A percentile compares a stretch with the other conserved stretches of the same genome.
Evolutionary conservation across 2,888 invertebrate genomes (phyloP).

Genomic region (Leucophenga maculata): DNA sequence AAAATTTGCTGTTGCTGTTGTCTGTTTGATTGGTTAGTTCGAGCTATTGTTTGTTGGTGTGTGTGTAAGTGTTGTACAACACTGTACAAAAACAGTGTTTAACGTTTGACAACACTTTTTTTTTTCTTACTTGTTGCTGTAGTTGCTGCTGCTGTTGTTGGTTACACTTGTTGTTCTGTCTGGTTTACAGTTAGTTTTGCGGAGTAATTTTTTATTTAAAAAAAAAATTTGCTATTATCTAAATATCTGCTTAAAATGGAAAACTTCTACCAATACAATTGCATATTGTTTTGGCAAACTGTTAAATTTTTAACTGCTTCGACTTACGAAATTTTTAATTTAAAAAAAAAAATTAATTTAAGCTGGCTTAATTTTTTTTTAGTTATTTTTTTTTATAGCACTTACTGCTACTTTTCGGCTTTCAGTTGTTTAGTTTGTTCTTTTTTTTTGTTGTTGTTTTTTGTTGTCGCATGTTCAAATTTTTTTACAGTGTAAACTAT

Average conservation of each 20-base stretch:
- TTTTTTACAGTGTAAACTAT: constrained; percentile 43
- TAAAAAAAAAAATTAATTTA: background rate
- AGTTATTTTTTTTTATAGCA: constrained; percentile 13
- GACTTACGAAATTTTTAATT: constrained; percentile 9
- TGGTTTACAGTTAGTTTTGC: constrained; percentile 16
- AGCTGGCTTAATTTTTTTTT: constrained; percentile 12
- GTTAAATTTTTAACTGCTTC: background rate
- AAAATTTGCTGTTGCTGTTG: background rate
- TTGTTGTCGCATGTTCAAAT: constrained; percentile 8
- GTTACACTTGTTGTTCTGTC: constrained; percentile 31
- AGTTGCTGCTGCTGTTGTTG: constrained; percentile 2
- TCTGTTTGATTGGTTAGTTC: too few relatives aligned
- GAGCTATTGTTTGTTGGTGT: too few relatives aligned
- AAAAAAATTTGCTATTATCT: constrained; percentile 36
- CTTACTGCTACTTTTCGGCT: constrained; percentile 17
- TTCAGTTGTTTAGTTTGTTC: constrained; percentile 17
- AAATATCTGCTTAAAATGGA: constrained; percentile 48
- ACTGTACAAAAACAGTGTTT: background rate
- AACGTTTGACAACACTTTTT: background rate
- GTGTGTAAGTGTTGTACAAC: background rate
- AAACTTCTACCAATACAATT: constrained; percentile 47
- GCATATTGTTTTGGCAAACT: constrained; percentile 21
- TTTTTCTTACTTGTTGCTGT: background rate
- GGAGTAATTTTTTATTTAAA: too few relatives aligned
- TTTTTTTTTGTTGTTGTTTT: background rate